Evolutionary conservation across 2,113 vertebrate genomes (phyloP).

Genomic region (Cyanoliseus patagonus): DNA sequence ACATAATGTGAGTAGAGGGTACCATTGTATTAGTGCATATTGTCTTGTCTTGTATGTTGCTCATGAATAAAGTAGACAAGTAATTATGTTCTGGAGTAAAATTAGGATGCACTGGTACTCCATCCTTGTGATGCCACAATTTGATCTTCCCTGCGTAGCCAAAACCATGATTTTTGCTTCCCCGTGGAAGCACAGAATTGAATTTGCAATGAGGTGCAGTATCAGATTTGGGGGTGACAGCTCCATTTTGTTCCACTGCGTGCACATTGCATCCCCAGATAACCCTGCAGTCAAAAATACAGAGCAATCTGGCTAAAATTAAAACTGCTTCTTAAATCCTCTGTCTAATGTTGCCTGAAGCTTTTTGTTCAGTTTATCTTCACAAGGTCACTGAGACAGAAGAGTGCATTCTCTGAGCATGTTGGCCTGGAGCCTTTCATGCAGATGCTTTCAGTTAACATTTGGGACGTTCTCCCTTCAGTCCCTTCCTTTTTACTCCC

Average conservation of each 20-base stretch:
- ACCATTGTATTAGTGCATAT: background rate
- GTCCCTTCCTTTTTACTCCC: background rate
- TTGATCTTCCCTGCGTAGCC: background rate
- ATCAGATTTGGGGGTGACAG: background rate
- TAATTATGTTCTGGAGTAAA: background rate
- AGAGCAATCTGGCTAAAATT: conserved; percentile 70
- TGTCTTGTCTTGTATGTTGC: background rate
- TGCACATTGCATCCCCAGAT: conserved; percentile 50
- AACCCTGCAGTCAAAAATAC: conserved; percentile 22
- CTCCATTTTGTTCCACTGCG: background rate
- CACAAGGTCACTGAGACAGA: conserved; percentile 67
- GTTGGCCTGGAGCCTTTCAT: conserved; percentile 36
- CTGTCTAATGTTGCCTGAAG: conserved; percentile 60
- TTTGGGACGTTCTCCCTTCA: background rate
- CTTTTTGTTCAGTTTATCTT: conserved; percentile 54
- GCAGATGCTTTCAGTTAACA: background rate
- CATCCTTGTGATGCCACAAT: background rate
- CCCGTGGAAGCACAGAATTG: background rate
- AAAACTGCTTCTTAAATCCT: conserved; percentile 63
- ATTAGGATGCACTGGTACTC: background rate
- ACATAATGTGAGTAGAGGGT: background rate
- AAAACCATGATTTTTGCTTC: background rate
- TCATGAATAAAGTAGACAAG: background rate
- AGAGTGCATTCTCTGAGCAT: conserved; percentile 17
- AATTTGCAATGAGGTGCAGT: background rate